Evolutionary conservation across 1,140 invertebrate genomes (phyloP), one percentile per base, ranked within the genome.

Genomic region (Parasteatoda tepidariorum): DNA sequence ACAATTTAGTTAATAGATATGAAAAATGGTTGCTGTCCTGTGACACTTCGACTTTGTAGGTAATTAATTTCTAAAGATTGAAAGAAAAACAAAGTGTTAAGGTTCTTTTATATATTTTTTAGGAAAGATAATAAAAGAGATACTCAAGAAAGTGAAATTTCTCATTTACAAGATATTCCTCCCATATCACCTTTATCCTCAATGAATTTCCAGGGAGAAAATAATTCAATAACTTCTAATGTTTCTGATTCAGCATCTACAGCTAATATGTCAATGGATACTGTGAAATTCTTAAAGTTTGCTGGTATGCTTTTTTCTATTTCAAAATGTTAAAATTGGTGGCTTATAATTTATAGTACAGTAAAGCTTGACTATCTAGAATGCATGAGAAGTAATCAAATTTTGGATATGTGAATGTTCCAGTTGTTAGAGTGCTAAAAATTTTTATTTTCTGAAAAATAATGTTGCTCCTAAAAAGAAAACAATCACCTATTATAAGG

Each of bases 241-340:
- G 22, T 7, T 54, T 76, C 38, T 26, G 33, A 11, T 22, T 15
- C 54, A 57, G 57, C 31, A 30, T 15, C n/a, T 15, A 30, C 68
- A 26, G 4, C n/a, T 33, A 74, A 38, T 62, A 34, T 78, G 38
- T 33, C 90, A 59, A 87, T 88, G 38, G 92, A 92, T 87, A 90
- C 91, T 41, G 88, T 91, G 64, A 96, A 95, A 89, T 96, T 96
- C 90, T 90, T 96, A 2, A 93, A 93, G 86, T 96, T 96, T 91
- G 94, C 94, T 54, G 92, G 92, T 92, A 89, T 79, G 64, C 84
- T 6, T 33, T 22, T 59, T 61, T 64, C 31, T 57, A n/a, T 83
- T 70, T 70, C 61, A 55, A 30, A 66, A 55, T 57, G 18, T 11
- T 57, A 6, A 18, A 57, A 57, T 7, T 13, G 5, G 24, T 4